Conservation (phyloP, 2,797 vertebrate species). For the Rhinatrema bivittatum region DNA sequence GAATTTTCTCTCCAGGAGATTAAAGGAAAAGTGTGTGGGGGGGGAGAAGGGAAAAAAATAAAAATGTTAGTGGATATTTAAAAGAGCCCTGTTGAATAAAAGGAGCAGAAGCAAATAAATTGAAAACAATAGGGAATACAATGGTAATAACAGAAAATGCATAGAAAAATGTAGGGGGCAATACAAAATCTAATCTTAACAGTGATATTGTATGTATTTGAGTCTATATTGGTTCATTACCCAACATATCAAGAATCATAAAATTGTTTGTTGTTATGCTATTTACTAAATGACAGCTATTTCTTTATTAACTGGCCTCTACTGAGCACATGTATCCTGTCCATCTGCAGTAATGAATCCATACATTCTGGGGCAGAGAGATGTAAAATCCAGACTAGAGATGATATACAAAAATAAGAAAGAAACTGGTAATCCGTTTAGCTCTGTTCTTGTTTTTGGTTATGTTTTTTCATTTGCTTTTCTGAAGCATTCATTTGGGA, state of each 20-base stretch:
- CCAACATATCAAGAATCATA: constrained; percentile 49
- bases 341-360: constrained; percentile 47
- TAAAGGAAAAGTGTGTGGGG: too few species aligned
- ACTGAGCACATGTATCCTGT: constrained; percentile 31
- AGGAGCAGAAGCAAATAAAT: constrained; percentile 17
- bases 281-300: constrained; percentile 61
- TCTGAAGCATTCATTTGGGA: constrained; percentile 19
- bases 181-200: constrained; percentile 38
- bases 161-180: too few species aligned
- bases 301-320: constrained; percentile 50
- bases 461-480: constrained; percentile 22
- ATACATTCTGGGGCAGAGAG: constrained; percentile 41
- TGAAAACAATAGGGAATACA: constrained; percentile 13
- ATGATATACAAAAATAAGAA: constrained; percentile 44
- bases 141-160: constrained; percentile 28
- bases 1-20: too few species aligned
- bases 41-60: too few species aligned
- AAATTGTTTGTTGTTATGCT: constrained; percentile 56
- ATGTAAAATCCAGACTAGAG: constrained; percentile 32
- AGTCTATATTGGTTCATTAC: constrained; percentile 47
- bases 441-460: constrained; percentile 21
- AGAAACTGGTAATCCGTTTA: constrained; percentile 45
- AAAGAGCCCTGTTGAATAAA: constrained; percentile 12
- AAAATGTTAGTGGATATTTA: constrained; percentile 10
- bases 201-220: constrained; percentile 39